A percentile compares a stretch with the other conserved stretches of the same genome.
These are phyloP conservation scores for Odiellus spinosus DNA, from an alignment of 2,888 invertebrate genomes.

Conservation along the genomic window DNA sequence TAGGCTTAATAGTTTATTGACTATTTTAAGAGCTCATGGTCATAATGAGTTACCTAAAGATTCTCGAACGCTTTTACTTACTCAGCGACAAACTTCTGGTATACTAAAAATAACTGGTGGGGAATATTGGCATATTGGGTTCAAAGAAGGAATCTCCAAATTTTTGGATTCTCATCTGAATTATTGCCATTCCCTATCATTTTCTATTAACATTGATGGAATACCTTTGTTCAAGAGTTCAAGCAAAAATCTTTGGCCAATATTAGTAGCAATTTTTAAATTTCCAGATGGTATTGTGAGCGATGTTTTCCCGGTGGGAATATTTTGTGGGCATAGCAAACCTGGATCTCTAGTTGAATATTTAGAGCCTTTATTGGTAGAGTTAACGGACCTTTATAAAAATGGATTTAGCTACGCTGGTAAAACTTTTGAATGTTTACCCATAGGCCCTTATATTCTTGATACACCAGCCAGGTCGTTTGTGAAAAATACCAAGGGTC, in stretches of 20 bases:
- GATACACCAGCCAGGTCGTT: slow-evolving; percentile 4
- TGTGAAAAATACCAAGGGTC: neutral
- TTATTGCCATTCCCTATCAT: too few relatives aligned
- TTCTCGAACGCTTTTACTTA: too few relatives aligned
- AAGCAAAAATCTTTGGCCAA: slow-evolving; percentile 3
- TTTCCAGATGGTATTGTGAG: neutral
- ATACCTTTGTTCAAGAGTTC: slow-evolving; percentile 3
- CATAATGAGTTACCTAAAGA: too few relatives aligned
- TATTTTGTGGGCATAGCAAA: neutral
- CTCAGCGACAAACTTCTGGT: too few relatives aligned
- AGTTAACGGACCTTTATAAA: neutral
- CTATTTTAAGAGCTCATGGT: too few relatives aligned
- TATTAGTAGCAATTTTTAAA: neutral
- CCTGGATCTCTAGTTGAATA: neutral
- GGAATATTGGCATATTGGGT: too few relatives aligned
- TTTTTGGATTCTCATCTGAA: too few relatives aligned
- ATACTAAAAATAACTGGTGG: too few relatives aligned
- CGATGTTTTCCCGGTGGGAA: neutral
- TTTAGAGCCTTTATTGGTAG: neutral
- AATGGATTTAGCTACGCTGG: neutral
- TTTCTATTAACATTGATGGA: slow-evolving; percentile 2
- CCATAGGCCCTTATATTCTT: too few relatives aligned
- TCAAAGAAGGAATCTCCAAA: too few relatives aligned
- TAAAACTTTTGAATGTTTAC: too few relatives aligned
- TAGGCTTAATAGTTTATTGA: too few relatives aligned